Base-by-base conservation (phyloP, 2,797 vertebrate species). In the Naso thynnoides region DNA sequence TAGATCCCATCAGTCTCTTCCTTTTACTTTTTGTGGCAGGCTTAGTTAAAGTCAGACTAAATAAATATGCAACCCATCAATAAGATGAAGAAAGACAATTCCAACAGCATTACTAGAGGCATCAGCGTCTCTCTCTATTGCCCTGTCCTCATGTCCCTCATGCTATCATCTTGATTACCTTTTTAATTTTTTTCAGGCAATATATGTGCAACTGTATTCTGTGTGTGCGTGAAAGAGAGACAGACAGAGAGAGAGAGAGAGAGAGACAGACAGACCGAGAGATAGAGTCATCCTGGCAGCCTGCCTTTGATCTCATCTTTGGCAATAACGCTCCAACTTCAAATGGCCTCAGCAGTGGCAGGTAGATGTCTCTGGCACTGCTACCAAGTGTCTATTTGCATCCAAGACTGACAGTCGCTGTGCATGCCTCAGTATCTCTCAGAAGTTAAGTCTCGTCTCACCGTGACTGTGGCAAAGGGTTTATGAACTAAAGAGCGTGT, bases 321-420 rank as follows among this genome's bases (percentile, higher is more conserved):
- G 80, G 83, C 88, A 89, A 89, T 73, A 86, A 87, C 67, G 49
- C 57, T 76, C 24, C 52, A 65, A 84, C 90, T 92, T 93, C 84
- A 93, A 90, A 93, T 91, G 84, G 82, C 81, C 79, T 88, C 89
- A 73, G 83, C 75, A 41, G 67, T 84, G 83, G 77, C 89, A 91
- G 91, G 84, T 90, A 79, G 83, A 76, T 23, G 81, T 82, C 73
- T 86, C 65, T 81, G 73, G 70, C 58, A 45, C 63, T 38, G 58
- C 44, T 70, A 71, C 76, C 59, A 48, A 70, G 75, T 42, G 45
- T 83, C 66, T 72, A 82, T 90, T 88, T 90, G 83, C 78, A 79
- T 79, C 78, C 5, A 16, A 77, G 76, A 69, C 71, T 78, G 83
- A 88, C 81, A 81, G 76, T 60, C 39, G 14, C 54, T 6, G 39